These are phyloP conservation scores for Gymnobelideus leadbeateri DNA, from an alignment of 2,113 vertebrate genomes.

Conservation along the genomic window DNA sequence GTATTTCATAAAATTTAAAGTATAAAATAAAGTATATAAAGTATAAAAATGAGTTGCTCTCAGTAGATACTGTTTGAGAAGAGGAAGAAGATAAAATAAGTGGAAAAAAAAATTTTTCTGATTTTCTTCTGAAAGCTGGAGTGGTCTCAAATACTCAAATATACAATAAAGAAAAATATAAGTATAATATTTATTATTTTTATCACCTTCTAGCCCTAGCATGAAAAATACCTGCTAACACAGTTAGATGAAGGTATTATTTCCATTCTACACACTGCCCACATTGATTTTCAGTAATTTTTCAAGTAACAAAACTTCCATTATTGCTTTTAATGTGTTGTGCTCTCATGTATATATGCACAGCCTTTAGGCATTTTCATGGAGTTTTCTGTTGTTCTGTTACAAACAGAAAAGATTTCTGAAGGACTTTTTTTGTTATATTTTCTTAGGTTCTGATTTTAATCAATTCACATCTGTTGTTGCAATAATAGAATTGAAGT, in stretches of 20 bases:
- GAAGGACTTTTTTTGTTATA: neutral
- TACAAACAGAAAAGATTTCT: neutral
- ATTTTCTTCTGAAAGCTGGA: constrained; percentile 14
- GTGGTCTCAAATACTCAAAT: constrained; percentile 26
- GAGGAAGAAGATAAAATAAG: neutral
- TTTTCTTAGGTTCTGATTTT: constrained; percentile 28
- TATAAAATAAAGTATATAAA: neutral
- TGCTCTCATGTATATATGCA: neutral
- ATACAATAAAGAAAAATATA: constrained; percentile 18
- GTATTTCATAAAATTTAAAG: neutral
- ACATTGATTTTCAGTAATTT: neutral
- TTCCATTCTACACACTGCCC: neutral
- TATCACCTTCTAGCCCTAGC: neutral
- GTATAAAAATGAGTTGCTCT: neutral
- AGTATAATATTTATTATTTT: constrained; percentile 4
- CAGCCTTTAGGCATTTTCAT: neutral
- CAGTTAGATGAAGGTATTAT: neutral
- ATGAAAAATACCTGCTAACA: neutral
- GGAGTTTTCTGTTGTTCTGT: neutral
- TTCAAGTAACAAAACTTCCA: neutral
- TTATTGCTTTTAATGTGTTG: neutral
- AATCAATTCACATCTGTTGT: neutral
- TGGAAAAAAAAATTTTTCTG: neutral
- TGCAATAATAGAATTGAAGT: constrained; percentile 2
- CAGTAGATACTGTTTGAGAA: neutral